Conservation (phyloP, 1,140 invertebrate species). For the Trypoxylus dichotomus region DNA sequence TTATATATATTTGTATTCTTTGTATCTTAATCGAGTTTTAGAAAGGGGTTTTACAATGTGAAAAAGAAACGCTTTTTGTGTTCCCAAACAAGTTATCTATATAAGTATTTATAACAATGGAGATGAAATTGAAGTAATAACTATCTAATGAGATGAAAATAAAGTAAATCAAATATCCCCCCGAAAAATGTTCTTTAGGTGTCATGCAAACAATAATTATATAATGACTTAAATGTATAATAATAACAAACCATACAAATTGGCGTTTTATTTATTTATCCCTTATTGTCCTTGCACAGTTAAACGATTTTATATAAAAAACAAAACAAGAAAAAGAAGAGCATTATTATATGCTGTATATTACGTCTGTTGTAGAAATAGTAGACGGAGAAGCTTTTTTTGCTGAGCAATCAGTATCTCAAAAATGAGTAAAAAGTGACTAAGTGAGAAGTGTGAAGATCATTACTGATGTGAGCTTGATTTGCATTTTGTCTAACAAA, state of each 20-base stretch:
- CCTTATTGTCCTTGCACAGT: not conserved
- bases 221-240: slow-evolving; percentile 29
- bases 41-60: slow-evolving; percentile 2
- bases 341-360: no score
- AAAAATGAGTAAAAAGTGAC: no score
- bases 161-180: slow-evolving; percentile 49
- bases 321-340: no score
- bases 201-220: slow-evolving; percentile 28
- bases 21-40: slow-evolving; percentile 33
- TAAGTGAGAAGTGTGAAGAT: no score
- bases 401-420: no score
- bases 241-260: slow-evolving; percentile 30
- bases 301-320: no score
- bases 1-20: slow-evolving; percentile 42
- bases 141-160: slow-evolving; percentile 20
- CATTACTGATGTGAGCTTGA: no score
- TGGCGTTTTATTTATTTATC: not conserved
- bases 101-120: slow-evolving; percentile 32
- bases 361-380: no score
- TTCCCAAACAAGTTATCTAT: slow-evolving; percentile 32
- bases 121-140: slow-evolving; percentile 16
- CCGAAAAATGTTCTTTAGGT: slow-evolving; percentile 37
- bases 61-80: slow-evolving; percentile 49
- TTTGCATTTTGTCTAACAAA: no score
- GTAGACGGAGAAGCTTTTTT: no score